Base-by-base conservation (phyloP, 2,797 vertebrate genomes). In the Dryobates pubescens region DNA sequence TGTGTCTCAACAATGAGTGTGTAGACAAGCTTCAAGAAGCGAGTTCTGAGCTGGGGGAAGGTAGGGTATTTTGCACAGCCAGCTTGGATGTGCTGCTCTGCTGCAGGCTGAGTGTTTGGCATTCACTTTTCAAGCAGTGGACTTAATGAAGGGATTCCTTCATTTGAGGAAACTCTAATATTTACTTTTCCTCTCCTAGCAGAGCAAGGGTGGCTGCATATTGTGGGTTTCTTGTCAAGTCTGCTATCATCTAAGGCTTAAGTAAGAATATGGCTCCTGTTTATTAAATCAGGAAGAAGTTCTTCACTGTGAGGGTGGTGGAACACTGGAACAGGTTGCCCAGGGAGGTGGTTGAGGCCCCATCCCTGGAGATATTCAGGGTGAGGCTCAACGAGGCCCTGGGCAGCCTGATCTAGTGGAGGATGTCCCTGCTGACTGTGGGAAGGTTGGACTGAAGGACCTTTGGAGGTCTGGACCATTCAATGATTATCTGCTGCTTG, bases 21-120 rank as follows among this genome's bases (percentile, higher is more conserved):
- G 45, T 54, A 86, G 64, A 38, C 11, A 8, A 91, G 82, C 82
- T 88, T 73, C 88, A 82, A 56, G 69, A 93, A 92, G 90, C 82
- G 94, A 77, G 43, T 79, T 84, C 23, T 64, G 57, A 86, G 70
- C 22, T 94, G 94, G 0, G 0, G 0, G 41, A 86, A 17, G 30
- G 30, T 82, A 53, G 74, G 93, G 84, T 89, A 47, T 82, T 84
- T 77, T 88, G 38, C 34, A 10, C 22, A 59, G 19, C 6, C 68
- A 82, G n/a, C 29, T 84, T 64, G 53, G 8, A 68, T 71, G 20
- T 38, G 34, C 18, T 79, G 47, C 54, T 93, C 14, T 54, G 32
- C 54, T 69, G 38, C 70, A 82, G 53, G 59, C 23, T 56, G 57
- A 49, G 30, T 0, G 0, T 47, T 73, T 92, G n/a, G 62, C 53